These are phyloP conservation scores for Antheraea pernyi DNA, from an alignment of 1,140 invertebrate genomes.

Conservation along the genomic window DNA sequence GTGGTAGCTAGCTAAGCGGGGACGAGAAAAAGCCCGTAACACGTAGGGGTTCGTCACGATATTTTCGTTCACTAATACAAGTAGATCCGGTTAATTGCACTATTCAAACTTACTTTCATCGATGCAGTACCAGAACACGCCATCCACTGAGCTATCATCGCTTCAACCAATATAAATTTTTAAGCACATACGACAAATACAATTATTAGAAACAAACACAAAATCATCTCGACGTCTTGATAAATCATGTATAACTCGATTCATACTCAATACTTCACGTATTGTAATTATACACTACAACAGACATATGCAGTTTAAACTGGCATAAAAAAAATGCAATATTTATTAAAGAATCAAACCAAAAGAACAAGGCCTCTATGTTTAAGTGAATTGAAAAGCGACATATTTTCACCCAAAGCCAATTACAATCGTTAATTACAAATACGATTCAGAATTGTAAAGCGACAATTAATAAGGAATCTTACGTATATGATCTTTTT, in stretches of 20 bases:
- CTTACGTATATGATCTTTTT: background rate
- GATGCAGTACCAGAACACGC: too few relatives aligned
- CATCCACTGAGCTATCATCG: too few relatives aligned
- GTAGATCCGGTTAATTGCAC: too few relatives aligned
- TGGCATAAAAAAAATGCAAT: background rate
- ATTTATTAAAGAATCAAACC: background rate
- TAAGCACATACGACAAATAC: background rate
- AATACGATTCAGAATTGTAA: background rate
- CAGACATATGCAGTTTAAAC: background rate
- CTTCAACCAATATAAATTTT: background rate
- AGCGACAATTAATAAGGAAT: background rate
- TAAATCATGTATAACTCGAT: too few relatives aligned
- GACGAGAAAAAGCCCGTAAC: too few relatives aligned
- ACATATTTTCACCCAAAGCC: background rate
- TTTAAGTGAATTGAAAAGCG: constrained; percentile 1
- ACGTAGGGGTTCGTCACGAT: too few relatives aligned
- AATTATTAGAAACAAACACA: background rate
- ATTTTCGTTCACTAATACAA: too few relatives aligned
- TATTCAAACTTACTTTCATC: too few relatives aligned
- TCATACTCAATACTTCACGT: background rate
- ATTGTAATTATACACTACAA: background rate
- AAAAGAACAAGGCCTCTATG: background rate
- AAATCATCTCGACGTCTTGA: too few relatives aligned
- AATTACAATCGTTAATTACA: background rate
- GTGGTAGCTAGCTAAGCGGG: too few relatives aligned